A percentile compares a stretch with the other conserved stretches of the same genome.
These are phyloP conservation scores for Otolemur garnettii DNA, from an alignment of 2,113 vertebrate species.

Conservation along the genomic window DNA sequence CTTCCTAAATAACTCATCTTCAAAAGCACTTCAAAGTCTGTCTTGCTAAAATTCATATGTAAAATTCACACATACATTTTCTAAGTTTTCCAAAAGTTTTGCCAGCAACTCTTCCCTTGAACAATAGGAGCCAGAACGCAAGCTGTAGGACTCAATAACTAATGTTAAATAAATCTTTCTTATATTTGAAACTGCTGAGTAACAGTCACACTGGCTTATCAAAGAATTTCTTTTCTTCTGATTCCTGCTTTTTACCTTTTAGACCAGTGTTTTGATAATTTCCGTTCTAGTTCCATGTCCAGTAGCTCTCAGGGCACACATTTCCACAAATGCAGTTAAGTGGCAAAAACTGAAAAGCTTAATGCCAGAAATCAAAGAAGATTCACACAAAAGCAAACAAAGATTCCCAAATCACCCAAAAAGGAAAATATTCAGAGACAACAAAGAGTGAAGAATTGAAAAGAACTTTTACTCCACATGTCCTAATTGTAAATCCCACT, in stretches of 20 bases:
- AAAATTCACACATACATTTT: neutral
- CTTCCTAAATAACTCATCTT: slow-evolving; percentile 18
- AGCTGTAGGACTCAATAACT: neutral
- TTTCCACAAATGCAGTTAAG: slow-evolving; percentile 11
- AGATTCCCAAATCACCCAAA: slow-evolving; percentile 41
- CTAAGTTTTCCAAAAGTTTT: neutral
- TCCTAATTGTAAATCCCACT: slow-evolving; percentile 12
- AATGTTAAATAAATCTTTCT: neutral
- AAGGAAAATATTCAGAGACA: slow-evolving; percentile 36
- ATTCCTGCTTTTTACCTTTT: neutral
- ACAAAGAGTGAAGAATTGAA: neutral
- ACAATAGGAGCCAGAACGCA: neutral
- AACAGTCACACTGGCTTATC: neutral
- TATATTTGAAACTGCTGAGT: neutral
- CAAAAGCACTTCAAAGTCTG: slow-evolving; percentile 22
- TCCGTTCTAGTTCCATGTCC: neutral
- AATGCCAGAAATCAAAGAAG: neutral
- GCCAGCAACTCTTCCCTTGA: neutral
- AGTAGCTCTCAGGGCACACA: slow-evolving; percentile 27
- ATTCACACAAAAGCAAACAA: slow-evolving; percentile 5
- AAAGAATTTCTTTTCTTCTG: neutral
- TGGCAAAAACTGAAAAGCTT: slow-evolving; percentile 5
- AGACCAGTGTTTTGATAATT: neutral
- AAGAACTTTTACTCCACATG: neutral
- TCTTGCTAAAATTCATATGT: neutral